These are phyloP conservation scores for Formica exsecta DNA, from an alignment of 1,140 invertebrate species.

Conservation along the genomic window DNA sequence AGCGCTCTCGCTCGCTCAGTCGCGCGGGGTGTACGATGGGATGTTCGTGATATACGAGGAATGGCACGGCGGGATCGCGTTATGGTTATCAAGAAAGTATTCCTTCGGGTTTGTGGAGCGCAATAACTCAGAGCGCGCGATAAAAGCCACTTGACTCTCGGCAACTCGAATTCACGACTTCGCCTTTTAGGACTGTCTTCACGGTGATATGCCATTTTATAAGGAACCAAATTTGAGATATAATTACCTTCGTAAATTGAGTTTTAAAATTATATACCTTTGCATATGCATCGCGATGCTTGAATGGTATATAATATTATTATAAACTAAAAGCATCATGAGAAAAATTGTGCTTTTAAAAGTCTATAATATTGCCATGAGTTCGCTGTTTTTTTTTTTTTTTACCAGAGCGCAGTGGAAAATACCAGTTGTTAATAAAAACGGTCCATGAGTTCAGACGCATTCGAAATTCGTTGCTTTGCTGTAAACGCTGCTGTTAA, in stretches of 20 bases:
- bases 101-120: slow-evolving; percentile 56
- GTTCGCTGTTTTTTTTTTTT: neutral
- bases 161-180: slow-evolving; percentile 33
- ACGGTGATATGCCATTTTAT: neutral
- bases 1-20: slow-evolving; percentile 25
- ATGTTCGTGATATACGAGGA: slow-evolving; percentile 60
- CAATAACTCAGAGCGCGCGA: slow-evolving; percentile 53
- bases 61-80: slow-evolving; percentile 48
- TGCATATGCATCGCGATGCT: too few species aligned
- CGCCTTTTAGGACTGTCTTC: slow-evolving; percentile 2
- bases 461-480: slow-evolving; percentile 15
- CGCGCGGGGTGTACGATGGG: slow-evolving; percentile 36
- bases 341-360: neutral
- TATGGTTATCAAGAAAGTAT: slow-evolving; percentile 64
- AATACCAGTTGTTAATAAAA: slow-evolving; percentile 40
- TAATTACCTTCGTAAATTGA: neutral
- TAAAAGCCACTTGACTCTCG: slow-evolving; percentile 51
- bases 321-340: neutral
- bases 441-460: neutral
- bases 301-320: neutral
- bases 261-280: neutral
- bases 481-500: slow-evolving; percentile 20
- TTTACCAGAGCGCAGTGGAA: neutral
- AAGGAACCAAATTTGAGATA: neutral
- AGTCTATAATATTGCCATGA: neutral